Conservation (phyloP, 1,140 invertebrate genomes). For the Frieseomelitta varia region DNA sequence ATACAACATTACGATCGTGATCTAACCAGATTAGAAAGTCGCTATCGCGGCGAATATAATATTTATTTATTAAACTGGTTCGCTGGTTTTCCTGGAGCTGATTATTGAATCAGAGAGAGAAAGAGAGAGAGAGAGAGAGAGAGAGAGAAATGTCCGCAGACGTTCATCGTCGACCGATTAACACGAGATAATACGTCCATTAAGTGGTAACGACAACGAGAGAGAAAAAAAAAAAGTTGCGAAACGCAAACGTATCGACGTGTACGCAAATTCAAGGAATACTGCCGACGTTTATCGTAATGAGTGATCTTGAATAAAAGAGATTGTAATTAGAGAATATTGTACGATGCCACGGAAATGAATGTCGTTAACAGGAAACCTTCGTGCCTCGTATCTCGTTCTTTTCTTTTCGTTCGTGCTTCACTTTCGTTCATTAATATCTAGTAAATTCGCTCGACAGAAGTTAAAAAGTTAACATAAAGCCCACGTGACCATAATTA, state of each 20-base stretch:
- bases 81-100: neutral
- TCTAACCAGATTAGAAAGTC: conserved; percentile 33
- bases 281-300: conserved; percentile 3
- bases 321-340: conserved; percentile 20
- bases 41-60: neutral
- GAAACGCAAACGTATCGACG: neutral
- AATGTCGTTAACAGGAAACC: neutral
- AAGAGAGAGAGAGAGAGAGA: too few species aligned
- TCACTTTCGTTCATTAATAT: neutral
- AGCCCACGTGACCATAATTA: too few species aligned
- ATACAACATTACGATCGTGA: neutral
- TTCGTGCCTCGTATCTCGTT: neutral
- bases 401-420: neutral
- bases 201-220: neutral
- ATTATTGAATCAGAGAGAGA: neutral
- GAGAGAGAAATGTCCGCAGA: neutral
- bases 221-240: neutral
- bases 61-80: neutral
- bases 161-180: conserved; percentile 7
- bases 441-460: neutral
- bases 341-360: conserved; percentile 10
- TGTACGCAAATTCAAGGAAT: conserved; percentile 19
- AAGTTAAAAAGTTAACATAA: neutral
- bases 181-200: conserved; percentile 13
- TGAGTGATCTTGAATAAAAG: conserved; percentile 26